A percentile compares a stretch with the other conserved stretches of the same genome.
Conservation (phyloP, 2,888 invertebrate species). For the Netelia virgata region DNA sequence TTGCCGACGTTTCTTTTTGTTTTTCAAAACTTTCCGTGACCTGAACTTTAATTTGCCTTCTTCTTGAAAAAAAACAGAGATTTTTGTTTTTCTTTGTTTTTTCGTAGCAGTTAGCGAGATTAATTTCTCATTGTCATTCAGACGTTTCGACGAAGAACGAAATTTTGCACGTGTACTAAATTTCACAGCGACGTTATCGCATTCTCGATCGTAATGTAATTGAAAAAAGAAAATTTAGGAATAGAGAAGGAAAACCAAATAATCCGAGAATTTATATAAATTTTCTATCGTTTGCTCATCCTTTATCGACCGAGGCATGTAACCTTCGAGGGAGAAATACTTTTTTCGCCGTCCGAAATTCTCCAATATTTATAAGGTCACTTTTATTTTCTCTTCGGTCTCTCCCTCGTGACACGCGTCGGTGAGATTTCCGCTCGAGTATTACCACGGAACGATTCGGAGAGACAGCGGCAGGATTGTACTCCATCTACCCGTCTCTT, state of each 20-base stretch:
- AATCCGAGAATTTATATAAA: too few species aligned
- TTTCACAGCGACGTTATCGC: too few species aligned
- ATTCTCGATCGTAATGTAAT: too few species aligned
- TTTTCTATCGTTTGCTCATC: neutral
- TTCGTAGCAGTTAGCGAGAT: neutral
- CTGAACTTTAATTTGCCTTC: too few species aligned
- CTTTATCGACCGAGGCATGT: too few species aligned
- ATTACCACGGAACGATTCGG: slow-evolving; percentile 48
- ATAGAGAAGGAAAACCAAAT: too few species aligned
- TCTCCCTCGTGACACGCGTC: slow-evolving; percentile 55
- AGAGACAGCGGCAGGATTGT: slow-evolving; percentile 15
- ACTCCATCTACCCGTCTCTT: slow-evolving; percentile 16
- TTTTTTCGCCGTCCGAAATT: neutral
- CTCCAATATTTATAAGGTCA: slow-evolving; percentile 38
- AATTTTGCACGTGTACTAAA: too few species aligned
- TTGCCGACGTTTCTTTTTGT: too few species aligned
- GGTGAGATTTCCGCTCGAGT: slow-evolving; percentile 57
- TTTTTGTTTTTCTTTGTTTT: neutral
- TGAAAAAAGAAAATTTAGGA: too few species aligned
- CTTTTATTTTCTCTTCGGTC: slow-evolving; percentile 44
- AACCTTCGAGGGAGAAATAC: too few species aligned
- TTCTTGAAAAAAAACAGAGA: too few species aligned
- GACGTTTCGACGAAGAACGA: neutral
- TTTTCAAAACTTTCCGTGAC: too few species aligned
- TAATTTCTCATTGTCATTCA: neutral